Percentiles rank a stretch among this genome's conserved stretches.
Evolutionary conservation across 2,797 vertebrate genomes (phyloP).

Genomic region (Nannoperca australis): DNA sequence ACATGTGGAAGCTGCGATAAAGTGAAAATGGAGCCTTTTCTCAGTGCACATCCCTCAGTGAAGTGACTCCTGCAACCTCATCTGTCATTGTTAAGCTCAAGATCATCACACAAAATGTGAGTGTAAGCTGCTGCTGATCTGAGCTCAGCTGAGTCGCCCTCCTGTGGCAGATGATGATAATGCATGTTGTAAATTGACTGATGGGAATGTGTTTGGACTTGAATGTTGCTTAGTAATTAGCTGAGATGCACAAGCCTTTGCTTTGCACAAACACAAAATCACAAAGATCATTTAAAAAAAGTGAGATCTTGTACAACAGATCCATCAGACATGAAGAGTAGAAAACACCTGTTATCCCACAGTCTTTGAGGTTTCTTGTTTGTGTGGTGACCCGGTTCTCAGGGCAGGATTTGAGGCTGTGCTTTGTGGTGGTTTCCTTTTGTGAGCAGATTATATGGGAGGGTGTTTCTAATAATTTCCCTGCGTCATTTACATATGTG

Average conservation of each 20-base stretch:
- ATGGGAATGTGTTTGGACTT: background rate
- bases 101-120: slow-evolving; percentile 3
- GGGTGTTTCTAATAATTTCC: slow-evolving; percentile 46
- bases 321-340: background rate
- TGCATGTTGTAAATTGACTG: background rate
- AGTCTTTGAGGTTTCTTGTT: background rate
- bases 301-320: background rate
- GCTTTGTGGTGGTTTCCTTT: slow-evolving; percentile 3
- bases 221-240: background rate
- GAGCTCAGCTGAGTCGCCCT: slow-evolving; percentile 65
- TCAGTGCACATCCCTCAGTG: slow-evolving; percentile 7
- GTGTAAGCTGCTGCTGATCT: slow-evolving; percentile 33
- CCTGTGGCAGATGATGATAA: slow-evolving; percentile 63
- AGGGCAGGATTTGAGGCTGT: background rate
- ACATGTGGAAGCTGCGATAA: slow-evolving; percentile 4
- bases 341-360: slow-evolving; percentile 10
- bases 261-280: background rate
- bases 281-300: background rate
- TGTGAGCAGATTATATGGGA: background rate
- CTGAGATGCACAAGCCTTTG: background rate
- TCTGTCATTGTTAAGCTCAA: slow-evolving; percentile 27
- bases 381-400: slow-evolving; percentile 15
- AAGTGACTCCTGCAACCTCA: slow-evolving; percentile 25
- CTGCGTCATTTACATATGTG: slow-evolving; percentile 37
- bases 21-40: slow-evolving; percentile 25